Base-by-base conservation (phyloP, 2,888 invertebrate species). In the Tenthredo distinguenda region DNA sequence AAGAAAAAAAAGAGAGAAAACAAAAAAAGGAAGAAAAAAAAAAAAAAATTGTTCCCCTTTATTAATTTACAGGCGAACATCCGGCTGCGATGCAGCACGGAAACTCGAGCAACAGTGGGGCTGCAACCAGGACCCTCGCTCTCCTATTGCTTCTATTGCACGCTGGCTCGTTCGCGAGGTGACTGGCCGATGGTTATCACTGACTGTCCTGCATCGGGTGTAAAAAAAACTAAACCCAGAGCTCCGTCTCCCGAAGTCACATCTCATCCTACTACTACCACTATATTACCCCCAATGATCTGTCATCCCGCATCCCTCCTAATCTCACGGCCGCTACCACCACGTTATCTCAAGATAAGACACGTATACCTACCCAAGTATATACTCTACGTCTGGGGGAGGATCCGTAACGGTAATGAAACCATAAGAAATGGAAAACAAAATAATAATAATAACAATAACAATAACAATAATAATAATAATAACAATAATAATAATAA, bases 1-100 rank as follows among this genome's bases (percentile, higher is more conserved):
- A 68, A 34, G 3, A 34, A 31, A 34, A 10, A 26, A 18, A 6
- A n/a, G 4, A 62, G 1, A 9, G 4, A 18, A 62, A 21, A 7
- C 2, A 1, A 34, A 31, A 31, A 0, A 9, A 12, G 12, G 1
- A 31, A 12, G 12, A 21, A 37, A 12, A 26, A 15, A 40, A 43
- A 26, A 21, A 21, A 5, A 4, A 21, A 37, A 12, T 50, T 40
- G 15, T 71, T 37, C 68, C 55, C 71, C 86, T 77, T 15, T 62
- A 34, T 86, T 86, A 85, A 34, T 84, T 87, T 87, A 86, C 91
- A 94, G 94, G 94, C 72, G 95, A 95, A 89, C 94, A 94, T 91
- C 95, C 95, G 43, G 95, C 95, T 40, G 95, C 95, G 76, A 95
- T 95, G 94, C 94, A 94, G 88, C 94, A 94, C 88, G 94, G 94